These are phyloP conservation scores for Agriopis marginaria DNA, from an alignment of 2,888 invertebrate species.

Conservation along the genomic window DNA sequence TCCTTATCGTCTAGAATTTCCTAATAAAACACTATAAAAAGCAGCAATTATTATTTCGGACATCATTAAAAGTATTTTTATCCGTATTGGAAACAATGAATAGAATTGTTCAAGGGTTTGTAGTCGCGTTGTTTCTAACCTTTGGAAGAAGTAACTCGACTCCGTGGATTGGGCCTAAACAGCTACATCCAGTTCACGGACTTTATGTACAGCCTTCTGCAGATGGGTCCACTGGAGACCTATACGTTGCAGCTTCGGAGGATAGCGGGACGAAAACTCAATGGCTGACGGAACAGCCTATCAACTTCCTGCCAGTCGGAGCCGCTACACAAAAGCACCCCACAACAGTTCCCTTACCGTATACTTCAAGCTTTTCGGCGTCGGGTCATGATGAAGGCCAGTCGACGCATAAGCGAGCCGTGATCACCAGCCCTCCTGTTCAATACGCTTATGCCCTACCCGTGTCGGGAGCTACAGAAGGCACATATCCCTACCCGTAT, in stretches of 20 bases:
- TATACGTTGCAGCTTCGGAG: conserved; percentile 80
- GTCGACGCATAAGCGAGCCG: conserved; percentile 64
- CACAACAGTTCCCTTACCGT: conserved; percentile 48
- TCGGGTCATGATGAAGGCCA: conserved; percentile 56
- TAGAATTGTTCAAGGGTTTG: conserved; percentile 33
- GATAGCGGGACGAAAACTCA: conserved; percentile 72
- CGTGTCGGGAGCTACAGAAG: conserved; percentile 52
- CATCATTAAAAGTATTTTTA: conserved; percentile 35
- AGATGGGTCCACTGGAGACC: conserved; percentile 77
- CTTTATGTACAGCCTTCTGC: conserved; percentile 76
- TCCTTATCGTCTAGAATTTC: conserved; percentile 18
- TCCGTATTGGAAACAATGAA: conserved; percentile 42
- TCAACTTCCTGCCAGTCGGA: conserved; percentile 67
- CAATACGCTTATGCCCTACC: conserved; percentile 71
- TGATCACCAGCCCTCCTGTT: conserved; percentile 59
- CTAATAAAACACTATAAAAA: conserved; percentile 49
- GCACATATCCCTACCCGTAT: conserved; percentile 60
- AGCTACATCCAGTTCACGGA: conserved; percentile 76
- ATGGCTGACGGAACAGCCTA: conserved; percentile 76
- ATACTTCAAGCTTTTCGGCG: conserved; percentile 48
- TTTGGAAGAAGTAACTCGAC: conserved; percentile 54
- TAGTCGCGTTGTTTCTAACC: conserved; percentile 31
- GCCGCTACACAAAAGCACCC: conserved; percentile 49
- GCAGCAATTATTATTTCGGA: neutral
- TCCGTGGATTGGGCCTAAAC: conserved; percentile 59